Evolutionary conservation across 2,113 vertebrate species (phyloP).

Genomic region (Apus apus): DNA sequence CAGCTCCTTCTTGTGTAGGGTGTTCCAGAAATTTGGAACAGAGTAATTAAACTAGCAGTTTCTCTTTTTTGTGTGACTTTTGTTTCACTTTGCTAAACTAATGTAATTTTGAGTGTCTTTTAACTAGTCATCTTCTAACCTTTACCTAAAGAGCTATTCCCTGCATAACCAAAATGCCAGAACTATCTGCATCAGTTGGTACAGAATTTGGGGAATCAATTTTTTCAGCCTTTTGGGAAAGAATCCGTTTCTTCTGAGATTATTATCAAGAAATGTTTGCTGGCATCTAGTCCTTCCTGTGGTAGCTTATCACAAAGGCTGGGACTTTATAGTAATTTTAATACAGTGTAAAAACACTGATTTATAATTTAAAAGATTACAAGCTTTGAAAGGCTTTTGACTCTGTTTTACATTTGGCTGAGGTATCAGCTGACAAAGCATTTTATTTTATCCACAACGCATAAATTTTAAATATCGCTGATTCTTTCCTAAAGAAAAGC

Average conservation of each 20-base stretch:
- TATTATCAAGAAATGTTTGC: not conserved
- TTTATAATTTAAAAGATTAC: constrained; percentile 3
- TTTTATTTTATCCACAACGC: not conserved
- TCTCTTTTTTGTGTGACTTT: not conserved
- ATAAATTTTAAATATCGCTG: constrained; percentile 19
- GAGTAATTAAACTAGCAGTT: not conserved
- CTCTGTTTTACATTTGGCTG: not conserved
- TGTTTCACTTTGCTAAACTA: not conserved
- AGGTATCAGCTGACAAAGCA: constrained; percentile 1
- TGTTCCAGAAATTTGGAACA: not conserved
- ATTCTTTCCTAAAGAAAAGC: constrained; percentile 6
- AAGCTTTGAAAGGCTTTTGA: not conserved
- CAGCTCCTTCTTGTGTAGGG: too few species aligned
- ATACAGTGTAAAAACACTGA: not conserved
- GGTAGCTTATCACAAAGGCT: not conserved
- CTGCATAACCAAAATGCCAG: not conserved
- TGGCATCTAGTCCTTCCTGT: not conserved
- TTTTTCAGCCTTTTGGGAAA: not conserved
- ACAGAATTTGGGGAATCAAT: not conserved
- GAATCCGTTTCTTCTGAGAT: not conserved
- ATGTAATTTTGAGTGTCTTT: not conserved
- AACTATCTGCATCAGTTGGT: not conserved
- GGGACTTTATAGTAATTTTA: not conserved
- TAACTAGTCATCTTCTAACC: not conserved
- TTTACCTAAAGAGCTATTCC: not conserved